Conservation (phyloP, 2,113 vertebrate genomes). For the Tenrec ecaudatus region DNA sequence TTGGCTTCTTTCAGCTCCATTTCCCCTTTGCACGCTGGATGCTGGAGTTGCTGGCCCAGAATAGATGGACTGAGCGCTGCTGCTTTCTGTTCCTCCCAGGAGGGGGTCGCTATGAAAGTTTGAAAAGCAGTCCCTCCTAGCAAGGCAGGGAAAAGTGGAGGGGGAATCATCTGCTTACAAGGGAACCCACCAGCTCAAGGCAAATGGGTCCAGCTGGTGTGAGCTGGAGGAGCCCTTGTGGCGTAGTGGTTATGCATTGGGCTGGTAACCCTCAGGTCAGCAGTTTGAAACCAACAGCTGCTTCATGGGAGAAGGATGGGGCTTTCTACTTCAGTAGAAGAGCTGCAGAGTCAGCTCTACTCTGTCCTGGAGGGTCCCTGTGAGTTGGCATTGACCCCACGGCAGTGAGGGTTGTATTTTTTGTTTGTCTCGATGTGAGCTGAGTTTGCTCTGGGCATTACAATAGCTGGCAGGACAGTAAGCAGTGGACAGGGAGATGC, state of each 20-base stretch:
- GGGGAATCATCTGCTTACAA: background rate
- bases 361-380: too few relatives aligned
- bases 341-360: too few relatives aligned
- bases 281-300: too few relatives aligned
- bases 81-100: constrained; percentile 9
- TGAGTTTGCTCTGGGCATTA: background rate
- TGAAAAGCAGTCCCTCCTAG: background rate
- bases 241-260: too few relatives aligned
- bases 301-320: too few relatives aligned
- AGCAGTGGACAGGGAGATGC: background rate
- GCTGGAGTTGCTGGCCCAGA: constrained; percentile 4
- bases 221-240: too few relatives aligned
- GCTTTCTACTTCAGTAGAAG: too few relatives aligned
- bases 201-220: background rate
- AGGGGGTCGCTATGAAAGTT: background rate
- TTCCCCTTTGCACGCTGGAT: background rate
- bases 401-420: too few relatives aligned
- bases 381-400: too few relatives aligned
- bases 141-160: background rate
- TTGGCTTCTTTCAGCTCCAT: background rate
- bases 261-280: too few relatives aligned
- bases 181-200: background rate
- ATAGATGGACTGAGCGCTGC: background rate
- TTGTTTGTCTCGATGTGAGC: too few relatives aligned
- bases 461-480: background rate